Base-by-base conservation (phyloP, 2,888 invertebrate genomes). In the Metacarcinus magister region DNA sequence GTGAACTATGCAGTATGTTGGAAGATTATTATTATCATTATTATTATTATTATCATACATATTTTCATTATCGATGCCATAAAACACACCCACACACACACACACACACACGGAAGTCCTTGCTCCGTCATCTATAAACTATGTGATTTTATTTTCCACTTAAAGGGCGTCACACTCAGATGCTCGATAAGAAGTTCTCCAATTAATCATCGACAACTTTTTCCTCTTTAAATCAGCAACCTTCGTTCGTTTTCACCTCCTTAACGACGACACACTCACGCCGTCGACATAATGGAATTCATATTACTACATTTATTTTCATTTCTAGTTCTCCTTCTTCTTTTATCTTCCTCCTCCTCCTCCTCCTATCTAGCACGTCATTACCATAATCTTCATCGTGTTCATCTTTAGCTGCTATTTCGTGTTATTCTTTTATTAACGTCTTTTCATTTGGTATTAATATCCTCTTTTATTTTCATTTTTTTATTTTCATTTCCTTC, bases 201-300 rank as follows among this genome's bases (percentile, higher is more conserved):
- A 82, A 82, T 82, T 82, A 82, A 82, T 82, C 82, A 82, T 82
- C 32, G 82, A 32, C 32, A 82, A 82, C 32, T 82, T 82, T 82
- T 75, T 10, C 32, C 82, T 2, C 82, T 82, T 82, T 82, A 10
- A 82, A 82, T 32, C 82, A 82, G 82, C 82, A 82, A 32, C 32
- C 32, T 82, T 82, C 32, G 82, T 82, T 82, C 82, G 82, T 82
- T 82, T 82, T 82, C 82, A 82, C 28, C 28, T 82, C 82, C 82
- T 32, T 82, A 82, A 82, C 82, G 82, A 82, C 82, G 82, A 82
- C 82, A 82, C 82, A 28, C 82, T 82, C 32, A 13, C 28, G n/a
- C 32, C 82, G 82, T 19, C 75, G 54, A 82, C 82, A 82, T 82
- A 32, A 82, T 82, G 82, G 82, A 82, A 32, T 32, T 82, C 32